A percentile compares a stretch with the other conserved stretches of the same genome.
Evolutionary conservation across 1,140 invertebrate genomes (phyloP).

Genomic region (Ridgeia piscesae): DNA sequence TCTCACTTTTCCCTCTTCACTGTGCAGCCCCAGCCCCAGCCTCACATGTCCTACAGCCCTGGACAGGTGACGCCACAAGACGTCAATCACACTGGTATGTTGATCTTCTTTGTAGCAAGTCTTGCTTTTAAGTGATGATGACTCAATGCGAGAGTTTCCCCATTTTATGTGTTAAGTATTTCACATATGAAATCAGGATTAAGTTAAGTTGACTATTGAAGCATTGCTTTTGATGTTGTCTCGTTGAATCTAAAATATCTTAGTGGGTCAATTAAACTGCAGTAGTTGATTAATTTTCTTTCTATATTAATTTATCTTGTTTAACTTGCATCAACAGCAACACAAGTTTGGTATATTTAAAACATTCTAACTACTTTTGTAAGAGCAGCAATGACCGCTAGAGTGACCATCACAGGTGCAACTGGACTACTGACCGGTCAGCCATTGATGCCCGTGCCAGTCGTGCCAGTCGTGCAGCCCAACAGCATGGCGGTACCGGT

Average conservation of each 20-base stretch:
- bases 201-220: neutral
- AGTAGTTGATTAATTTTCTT: neutral
- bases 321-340: neutral
- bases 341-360: neutral
- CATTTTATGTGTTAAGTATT: neutral
- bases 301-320: neutral
- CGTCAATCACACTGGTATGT: neutral
- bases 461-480: neutral
- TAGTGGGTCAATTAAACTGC: too few species aligned
- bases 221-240: neutral
- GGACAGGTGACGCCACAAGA: neutral
- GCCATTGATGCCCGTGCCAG: conserved; percentile 11
- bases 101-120: neutral
- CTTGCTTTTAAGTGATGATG: neutral
- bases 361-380: too few species aligned
- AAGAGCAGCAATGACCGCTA: neutral
- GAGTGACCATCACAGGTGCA: neutral
- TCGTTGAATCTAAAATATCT: neutral
- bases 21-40: neutral
- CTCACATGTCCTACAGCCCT: neutral
- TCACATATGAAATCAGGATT: neutral
- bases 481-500: conserved; percentile 16
- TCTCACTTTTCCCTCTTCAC: neutral
- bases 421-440: neutral
- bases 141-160: neutral